A percentile compares a stretch with the other conserved stretches of the same genome.
These are phyloP conservation scores for Stictocephala bisonia DNA, from an alignment of 2,888 invertebrate species.

Conservation along the genomic window DNA sequence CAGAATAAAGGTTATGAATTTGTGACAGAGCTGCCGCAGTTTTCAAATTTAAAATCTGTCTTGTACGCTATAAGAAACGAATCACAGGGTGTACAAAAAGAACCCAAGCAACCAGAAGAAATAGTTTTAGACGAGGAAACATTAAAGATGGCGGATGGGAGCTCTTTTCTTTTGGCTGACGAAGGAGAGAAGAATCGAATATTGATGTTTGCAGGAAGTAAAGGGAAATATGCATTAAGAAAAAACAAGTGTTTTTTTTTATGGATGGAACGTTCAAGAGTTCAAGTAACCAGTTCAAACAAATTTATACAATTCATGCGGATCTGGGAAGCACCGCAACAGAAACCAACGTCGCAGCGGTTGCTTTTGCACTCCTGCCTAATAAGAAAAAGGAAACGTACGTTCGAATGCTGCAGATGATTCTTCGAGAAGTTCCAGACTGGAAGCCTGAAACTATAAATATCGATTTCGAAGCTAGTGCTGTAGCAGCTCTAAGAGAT, in stretches of 20 bases:
- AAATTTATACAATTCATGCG: background rate
- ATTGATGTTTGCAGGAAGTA: background rate
- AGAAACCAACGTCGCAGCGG: background rate
- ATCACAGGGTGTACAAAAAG: too few relatives aligned
- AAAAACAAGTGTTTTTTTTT: background rate
- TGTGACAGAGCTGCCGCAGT: background rate
- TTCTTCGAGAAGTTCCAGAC: too few relatives aligned
- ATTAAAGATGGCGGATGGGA: background rate
- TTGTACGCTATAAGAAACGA: background rate
- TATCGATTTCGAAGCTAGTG: background rate
- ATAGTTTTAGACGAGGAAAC: background rate
- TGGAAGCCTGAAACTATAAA: too few relatives aligned
- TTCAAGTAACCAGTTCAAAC: background rate
- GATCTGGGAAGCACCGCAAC: background rate
- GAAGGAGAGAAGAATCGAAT: background rate
- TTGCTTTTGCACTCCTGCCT: background rate
- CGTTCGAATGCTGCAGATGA: too few relatives aligned
- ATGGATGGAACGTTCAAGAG: conserved; percentile 3
- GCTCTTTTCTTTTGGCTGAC: background rate
- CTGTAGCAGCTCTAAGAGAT: conserved; percentile 7
- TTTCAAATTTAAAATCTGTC: background rate
- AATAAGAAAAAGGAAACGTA: conserved; percentile 2
- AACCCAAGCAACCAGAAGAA: background rate
- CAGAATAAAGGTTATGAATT: background rate
- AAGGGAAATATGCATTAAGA: background rate